Base-by-base conservation (phyloP, 2,797 vertebrate genomes). In the Helicolenus hilgendorfi region DNA sequence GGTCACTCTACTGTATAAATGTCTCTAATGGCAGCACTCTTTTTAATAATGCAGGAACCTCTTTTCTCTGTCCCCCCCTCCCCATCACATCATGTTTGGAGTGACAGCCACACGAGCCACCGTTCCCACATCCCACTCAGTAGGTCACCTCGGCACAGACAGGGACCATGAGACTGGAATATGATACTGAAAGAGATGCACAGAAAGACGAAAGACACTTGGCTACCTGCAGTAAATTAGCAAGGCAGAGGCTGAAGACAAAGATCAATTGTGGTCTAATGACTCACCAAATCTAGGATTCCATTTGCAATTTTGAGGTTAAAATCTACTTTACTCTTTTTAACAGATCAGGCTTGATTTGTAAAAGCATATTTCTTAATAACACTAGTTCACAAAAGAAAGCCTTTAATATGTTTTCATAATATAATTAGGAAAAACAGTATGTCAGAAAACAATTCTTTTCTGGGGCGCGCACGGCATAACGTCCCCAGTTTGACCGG, bases 41-140 rank as follows among this genome's bases (percentile, higher is more conserved):
- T 92, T 90, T 96, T 89, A 96, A 97, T 96, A 96, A 96, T 96
- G 90, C 92, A 96, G 72, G 60, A 91, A 69, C 70, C 70, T 85
- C 72, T 87, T 88, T 89, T 88, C 77, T 77, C 79, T 76, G 77
- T 88, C 74, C 88, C 70, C 15, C 58, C 41, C 49, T 59, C 71
- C 70, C 27, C 64, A 49, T 92, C 68, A 71, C 89, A 85, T 91
- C 82, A 27, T 56, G 84, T 94, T 88, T 80, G 70, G 75, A 94
- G 88, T 85, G 94, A 96, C 91, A 85, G 87, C 90, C 85, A 88
- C 85, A 92, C 78, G 81, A 93, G 91, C 87, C 88, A 88, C 86
- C 56, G 6, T 59, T 38, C 56, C 71, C 18, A 63, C 53, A 55
- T 0, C 53, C 64, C 79, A n/a, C 74, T 14, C 81, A 68, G 64